Conservation (phyloP, 2,113 vertebrate genomes). For the Coptodon bakossiorum region DNA sequence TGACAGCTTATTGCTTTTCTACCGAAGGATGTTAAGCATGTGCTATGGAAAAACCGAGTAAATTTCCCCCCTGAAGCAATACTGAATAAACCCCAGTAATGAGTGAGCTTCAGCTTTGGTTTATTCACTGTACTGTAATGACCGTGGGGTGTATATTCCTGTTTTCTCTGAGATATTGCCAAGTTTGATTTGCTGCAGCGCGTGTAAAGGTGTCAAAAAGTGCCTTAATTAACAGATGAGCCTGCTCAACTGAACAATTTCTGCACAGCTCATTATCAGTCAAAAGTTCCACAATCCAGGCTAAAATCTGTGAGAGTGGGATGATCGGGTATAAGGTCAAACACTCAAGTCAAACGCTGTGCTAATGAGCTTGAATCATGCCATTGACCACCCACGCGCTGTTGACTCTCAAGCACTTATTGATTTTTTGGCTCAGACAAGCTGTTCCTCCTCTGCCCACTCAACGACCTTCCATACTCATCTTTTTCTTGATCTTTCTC, state of each 20-base stretch:
- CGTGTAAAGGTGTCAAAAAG: background rate
- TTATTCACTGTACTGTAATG: background rate
- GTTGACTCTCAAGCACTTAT: conserved; percentile 36
- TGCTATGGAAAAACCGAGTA: background rate
- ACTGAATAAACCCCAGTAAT: background rate
- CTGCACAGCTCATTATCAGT: background rate
- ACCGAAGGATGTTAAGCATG: background rate
- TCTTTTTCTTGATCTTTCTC: background rate
- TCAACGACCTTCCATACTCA: background rate
- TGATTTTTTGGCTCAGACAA: conserved; percentile 31
- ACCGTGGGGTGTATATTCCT: background rate
- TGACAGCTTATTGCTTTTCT: conserved; percentile 2
- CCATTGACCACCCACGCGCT: conserved; percentile 28
- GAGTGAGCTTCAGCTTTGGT: background rate
- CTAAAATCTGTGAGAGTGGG: background rate
- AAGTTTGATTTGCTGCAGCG: background rate
- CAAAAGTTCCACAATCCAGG: background rate
- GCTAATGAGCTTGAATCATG: conserved; percentile 56
- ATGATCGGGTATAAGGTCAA: conserved; percentile 12
- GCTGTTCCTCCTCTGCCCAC: conserved; percentile 9
- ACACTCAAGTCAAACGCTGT: conserved; percentile 27
- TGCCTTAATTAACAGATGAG: background rate
- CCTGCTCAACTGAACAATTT: background rate
- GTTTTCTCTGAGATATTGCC: background rate
- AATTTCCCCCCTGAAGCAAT: background rate